Conservation (phyloP, 2,888 invertebrate genomes). For the Thera obeliscata region DNA sequence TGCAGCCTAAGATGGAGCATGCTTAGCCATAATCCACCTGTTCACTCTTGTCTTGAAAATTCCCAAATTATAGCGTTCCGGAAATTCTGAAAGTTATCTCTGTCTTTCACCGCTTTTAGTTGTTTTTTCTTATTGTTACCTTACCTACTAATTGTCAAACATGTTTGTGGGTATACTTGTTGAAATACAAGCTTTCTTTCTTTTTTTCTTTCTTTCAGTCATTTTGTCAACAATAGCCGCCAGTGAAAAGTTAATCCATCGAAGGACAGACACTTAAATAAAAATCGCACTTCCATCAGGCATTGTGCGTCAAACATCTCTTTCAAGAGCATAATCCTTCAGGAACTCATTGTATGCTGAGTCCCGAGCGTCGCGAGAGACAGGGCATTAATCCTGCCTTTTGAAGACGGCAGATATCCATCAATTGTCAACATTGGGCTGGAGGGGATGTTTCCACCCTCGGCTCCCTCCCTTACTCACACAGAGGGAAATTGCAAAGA, state of each 20-base stretch:
- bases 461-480: conserved; percentile 58
- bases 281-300: conserved; percentile 39
- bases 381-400: conserved; percentile 82
- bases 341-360: conserved; percentile 69
- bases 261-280: conserved; percentile 42
- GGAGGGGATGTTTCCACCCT: conserved; percentile 55
- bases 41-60: too few species aligned
- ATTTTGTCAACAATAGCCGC: conserved; percentile 2
- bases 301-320: conserved; percentile 40
- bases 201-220: too few species aligned
- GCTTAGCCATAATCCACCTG: too few species aligned
- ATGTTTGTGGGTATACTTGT: too few species aligned
- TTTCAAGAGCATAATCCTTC: conserved; percentile 54
- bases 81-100: too few species aligned
- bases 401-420: conserved; percentile 83
- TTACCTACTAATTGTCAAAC: too few species aligned
- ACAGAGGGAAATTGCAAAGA: conserved; percentile 66
- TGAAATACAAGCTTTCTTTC: too few species aligned
- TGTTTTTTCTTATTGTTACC: too few species aligned
- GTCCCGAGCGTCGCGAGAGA: conserved; percentile 44
- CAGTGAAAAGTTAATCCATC: conserved; percentile 33
- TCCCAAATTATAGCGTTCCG: too few species aligned
- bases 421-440: conserved; percentile 84
- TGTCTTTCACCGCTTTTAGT: too few species aligned
- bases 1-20: too few species aligned